phyloP scores from a whole-genome alignment of 2,797 vertebrate genomes.

The Ibycter americanus region DNA sequence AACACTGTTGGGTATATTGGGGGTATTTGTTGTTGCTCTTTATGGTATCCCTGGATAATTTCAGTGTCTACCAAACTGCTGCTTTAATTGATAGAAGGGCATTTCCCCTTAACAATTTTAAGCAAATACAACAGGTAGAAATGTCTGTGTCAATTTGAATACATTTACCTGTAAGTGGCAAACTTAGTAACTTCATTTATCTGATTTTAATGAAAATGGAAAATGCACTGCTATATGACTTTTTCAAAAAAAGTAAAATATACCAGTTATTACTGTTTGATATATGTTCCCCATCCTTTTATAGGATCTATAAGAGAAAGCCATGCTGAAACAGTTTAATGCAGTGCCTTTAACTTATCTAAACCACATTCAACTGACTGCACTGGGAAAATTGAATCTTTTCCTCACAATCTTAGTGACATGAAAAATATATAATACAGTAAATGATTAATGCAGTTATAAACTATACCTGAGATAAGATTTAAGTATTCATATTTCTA shows the following conservation, averaged over 20 bases:
- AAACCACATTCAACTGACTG: conserved; percentile 79
- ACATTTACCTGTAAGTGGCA: conserved; percentile 34
- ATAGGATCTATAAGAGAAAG: conserved; percentile 71
- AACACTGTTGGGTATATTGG: neutral
- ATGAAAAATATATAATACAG: conserved; percentile 94
- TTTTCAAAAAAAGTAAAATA: conserved; percentile 25
- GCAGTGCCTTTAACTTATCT: conserved; percentile 82
- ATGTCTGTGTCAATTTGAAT: conserved; percentile 29
- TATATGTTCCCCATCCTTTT: conserved; percentile 73
- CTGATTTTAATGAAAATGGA: conserved; percentile 68
- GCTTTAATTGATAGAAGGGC: conserved; percentile 30
- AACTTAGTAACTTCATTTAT: conserved; percentile 72
- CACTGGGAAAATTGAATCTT: conserved; percentile 85
- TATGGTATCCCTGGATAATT: neutral
- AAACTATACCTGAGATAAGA: conserved; percentile 94
- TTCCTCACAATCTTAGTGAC: conserved; percentile 84
- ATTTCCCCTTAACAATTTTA: conserved; percentile 2
- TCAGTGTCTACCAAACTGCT: conserved; percentile 24
- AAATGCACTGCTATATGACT: conserved; percentile 71
- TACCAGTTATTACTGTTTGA: conserved; percentile 68
- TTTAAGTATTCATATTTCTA: conserved; percentile 96
- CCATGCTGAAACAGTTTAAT: conserved; percentile 72
- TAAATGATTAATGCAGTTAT: conserved; percentile 97
- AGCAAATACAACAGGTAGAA: neutral
- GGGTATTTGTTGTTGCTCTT: neutral